Evolutionary conservation across 1,140 invertebrate species (phyloP), one percentile per base, ranked within the genome.

Genomic region (Linepithema humile): DNA sequence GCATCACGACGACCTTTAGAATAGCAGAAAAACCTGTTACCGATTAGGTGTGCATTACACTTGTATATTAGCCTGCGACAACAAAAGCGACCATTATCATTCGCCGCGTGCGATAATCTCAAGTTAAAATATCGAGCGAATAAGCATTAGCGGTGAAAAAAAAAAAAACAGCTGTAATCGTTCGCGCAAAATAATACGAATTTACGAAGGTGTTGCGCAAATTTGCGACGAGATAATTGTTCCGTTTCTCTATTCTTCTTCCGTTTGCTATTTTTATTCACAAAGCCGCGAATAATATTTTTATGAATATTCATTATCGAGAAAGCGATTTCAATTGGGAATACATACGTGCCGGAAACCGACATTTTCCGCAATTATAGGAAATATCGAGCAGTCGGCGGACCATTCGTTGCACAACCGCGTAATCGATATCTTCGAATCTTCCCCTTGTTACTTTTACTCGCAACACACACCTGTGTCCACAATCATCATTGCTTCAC

Each of bases 391-490:
- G 20, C 48, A 29, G 17, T 60, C 35, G 17, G 23, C 9, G 48
- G 38, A 74, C 17, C 17, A 35, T 60, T 59, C 20, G 9, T 32
- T 32, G 17, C 23, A 20, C 15, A 72, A 72, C 1, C 23, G 6
- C 17, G 32, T 26, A 5, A 70, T 74, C 53, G 38, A 29, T 5
- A 50, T 55, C 15, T 43, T n/a, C 17, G n/a, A 55, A 3, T 72
- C 23, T 72, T 73, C 20, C 4, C 29, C 3, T 1, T 10, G 1
- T 60, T n/a, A 29, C 23, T 43, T 74, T 60, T 74, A 72, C 45
- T n/a, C n/a, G n/a, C 43, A 12, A 43, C 10, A 29, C 55, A 5
- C 55, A 74, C 55, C 55, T 74, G 55, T 29, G n/a, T 74, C 55
- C 38, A 74, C 10, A 74, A 74, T 57, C 40, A 29, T 12, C 17